Percentiles rank a stretch among this genome's conserved stretches.
These are phyloP conservation scores for Nyleta sp. DNA, from an alignment of 2,888 invertebrate genomes.

Conservation along the genomic window DNA sequence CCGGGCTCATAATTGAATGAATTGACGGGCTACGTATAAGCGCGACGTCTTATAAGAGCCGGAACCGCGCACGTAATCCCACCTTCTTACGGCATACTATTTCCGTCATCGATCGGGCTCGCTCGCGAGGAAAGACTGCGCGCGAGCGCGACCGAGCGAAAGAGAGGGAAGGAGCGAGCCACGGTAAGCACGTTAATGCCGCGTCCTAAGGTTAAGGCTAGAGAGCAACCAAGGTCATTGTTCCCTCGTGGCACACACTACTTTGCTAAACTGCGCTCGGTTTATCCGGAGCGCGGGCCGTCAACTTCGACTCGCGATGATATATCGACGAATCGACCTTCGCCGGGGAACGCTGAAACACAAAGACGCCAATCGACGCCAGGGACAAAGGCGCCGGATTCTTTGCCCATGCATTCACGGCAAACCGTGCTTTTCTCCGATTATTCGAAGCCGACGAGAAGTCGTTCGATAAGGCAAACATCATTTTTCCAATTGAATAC, in stretches of 20 bases:
- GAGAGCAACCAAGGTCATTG: constrained; percentile 66
- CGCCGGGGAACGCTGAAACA: background rate
- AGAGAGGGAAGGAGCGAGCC: constrained; percentile 38
- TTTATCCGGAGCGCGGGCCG: constrained; percentile 49
- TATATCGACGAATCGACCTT: constrained; percentile 59
- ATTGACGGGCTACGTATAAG: constrained; percentile 17
- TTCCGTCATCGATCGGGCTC: constrained; percentile 61
- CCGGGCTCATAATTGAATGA: constrained; percentile 21
- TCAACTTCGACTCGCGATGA: constrained; percentile 60
- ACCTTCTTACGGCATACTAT: constrained; percentile 58
- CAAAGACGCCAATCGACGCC: background rate
- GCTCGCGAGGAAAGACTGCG: constrained; percentile 37
- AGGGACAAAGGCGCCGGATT: constrained; percentile 1
- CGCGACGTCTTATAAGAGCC: constrained; percentile 48
- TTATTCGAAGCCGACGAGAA: too few relatives aligned
- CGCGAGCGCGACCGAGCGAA: constrained; percentile 44
- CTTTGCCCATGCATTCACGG: too few relatives aligned
- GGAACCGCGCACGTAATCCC: constrained; percentile 59
- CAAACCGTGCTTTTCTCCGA: too few relatives aligned
- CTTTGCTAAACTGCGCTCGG: constrained; percentile 57
- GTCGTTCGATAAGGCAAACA: too few relatives aligned
- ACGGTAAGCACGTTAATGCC: constrained; percentile 62
- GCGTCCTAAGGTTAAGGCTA: constrained; percentile 65
- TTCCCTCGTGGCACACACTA: constrained; percentile 63
- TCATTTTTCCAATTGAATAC: too few relatives aligned